Percentiles rank a stretch among this genome's conserved stretches.
phyloP scores from a whole-genome alignment of 2,113 vertebrate genomes.

The Syngnathus scovelli region DNA sequence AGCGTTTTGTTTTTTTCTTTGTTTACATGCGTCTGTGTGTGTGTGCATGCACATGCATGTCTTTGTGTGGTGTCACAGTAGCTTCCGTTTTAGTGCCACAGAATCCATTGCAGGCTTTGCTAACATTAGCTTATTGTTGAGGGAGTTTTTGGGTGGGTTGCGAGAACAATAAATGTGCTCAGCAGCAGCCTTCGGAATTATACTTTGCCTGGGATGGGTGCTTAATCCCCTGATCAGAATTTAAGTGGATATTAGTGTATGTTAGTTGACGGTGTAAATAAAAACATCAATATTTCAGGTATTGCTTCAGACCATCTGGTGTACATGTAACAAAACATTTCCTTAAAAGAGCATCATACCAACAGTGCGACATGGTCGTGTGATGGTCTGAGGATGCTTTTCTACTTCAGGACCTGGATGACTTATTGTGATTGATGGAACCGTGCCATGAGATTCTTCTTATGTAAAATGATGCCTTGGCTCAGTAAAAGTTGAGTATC shows the following conservation, averaged over 20 bases:
- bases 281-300: neutral
- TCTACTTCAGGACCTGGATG: too few relatives aligned
- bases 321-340: too few relatives aligned
- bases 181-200: neutral
- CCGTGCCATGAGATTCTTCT: too few relatives aligned
- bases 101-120: neutral
- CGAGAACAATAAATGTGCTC: neutral
- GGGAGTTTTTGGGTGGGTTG: neutral
- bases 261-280: neutral
- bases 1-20: slow-evolving; percentile 20
- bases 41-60: slow-evolving; percentile 4
- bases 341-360: too few relatives aligned
- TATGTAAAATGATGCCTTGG: too few relatives aligned
- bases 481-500: too few relatives aligned
- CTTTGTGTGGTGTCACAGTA: slow-evolving; percentile 25
- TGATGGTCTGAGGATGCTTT: too few relatives aligned
- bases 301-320: neutral
- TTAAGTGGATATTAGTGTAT: neutral
- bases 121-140: neutral
- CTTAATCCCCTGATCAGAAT: neutral
- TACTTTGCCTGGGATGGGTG: neutral
- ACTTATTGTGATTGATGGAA: too few relatives aligned
- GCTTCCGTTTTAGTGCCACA: slow-evolving; percentile 7
- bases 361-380: too few relatives aligned
- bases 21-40: too few relatives aligned